Percentiles rank a stretch among this genome's conserved stretches.
Conservation (phyloP, 2,888 invertebrate genomes). For the Abscondita cerata region DNA sequence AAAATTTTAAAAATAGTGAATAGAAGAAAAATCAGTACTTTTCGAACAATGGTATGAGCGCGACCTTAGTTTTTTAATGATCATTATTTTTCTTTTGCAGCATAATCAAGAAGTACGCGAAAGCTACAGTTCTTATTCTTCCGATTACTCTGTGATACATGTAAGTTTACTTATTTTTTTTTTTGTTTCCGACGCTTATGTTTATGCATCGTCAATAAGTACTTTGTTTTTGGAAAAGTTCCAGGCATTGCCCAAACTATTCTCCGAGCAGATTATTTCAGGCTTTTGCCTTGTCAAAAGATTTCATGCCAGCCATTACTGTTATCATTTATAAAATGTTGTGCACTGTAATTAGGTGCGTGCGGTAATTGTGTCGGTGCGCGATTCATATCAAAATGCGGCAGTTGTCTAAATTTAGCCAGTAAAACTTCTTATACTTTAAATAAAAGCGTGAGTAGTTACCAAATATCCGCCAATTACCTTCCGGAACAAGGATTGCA, state of each 20-base stretch:
- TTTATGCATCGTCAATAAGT: conserved; percentile 19
- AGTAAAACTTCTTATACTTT: conserved; percentile 23
- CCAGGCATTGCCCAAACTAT: conserved; percentile 51
- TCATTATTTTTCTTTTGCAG: not conserved
- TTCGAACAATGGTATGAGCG: conserved; percentile 6
- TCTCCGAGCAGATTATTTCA: conserved; percentile 54
- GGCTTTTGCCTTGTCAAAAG: conserved; percentile 50
- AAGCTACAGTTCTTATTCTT: conserved; percentile 3
- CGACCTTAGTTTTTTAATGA: not conserved
- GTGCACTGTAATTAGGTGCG: conserved; percentile 17
- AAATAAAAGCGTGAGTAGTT: conserved; percentile 42
- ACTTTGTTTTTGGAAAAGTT: conserved; percentile 49
- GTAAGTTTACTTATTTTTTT: not conserved
- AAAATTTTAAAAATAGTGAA: conserved; percentile 6
- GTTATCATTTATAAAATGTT: conserved; percentile 40
- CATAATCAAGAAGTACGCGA: not conserved
- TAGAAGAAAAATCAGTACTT: conserved; percentile 1
- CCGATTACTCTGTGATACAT: not conserved
- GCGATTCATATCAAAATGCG: not conserved
- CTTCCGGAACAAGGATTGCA: conserved; percentile 38
- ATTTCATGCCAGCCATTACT: conserved; percentile 49
- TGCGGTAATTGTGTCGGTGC: conserved; percentile 10
- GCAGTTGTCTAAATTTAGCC: not conserved
- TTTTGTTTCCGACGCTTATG: not conserved
- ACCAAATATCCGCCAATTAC: conserved; percentile 40